These are phyloP conservation scores for Epinephelus awoara DNA, from an alignment of 2,797 vertebrate genomes.

Conservation along the genomic window DNA sequence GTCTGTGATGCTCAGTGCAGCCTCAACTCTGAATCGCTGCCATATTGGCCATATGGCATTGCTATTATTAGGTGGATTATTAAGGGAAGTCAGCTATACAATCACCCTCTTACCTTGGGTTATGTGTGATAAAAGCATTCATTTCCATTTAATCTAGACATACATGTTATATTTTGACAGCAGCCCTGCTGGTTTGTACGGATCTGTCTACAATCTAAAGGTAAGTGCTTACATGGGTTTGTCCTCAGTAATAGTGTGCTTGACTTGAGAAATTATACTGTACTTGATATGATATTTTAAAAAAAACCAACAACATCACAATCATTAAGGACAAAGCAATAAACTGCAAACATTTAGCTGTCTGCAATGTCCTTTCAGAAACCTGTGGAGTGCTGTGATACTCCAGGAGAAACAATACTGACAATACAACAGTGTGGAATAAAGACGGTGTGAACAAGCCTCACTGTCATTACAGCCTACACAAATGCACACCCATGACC, in stretches of 20 bases:
- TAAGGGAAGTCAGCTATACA: constrained; percentile 2
- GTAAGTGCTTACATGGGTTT: constrained; percentile 16
- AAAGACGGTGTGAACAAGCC: constrained; percentile 7
- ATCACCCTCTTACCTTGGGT: constrained; percentile 7
- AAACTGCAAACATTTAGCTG: constrained; percentile 27
- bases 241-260: constrained; percentile 47
- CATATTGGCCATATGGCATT: constrained; percentile 21
- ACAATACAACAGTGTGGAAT: not conserved
- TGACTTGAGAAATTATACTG: constrained; percentile 19
- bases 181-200: constrained; percentile 27
- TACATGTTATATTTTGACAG: constrained; percentile 31
- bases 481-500: constrained; percentile 4
- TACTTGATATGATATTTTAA: constrained; percentile 28
- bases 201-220: constrained; percentile 19
- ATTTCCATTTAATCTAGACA: constrained; percentile 3
- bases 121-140: not conserved
- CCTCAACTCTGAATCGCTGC: constrained; percentile 37
- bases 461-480: not conserved
- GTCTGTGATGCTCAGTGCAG: constrained; percentile 14
- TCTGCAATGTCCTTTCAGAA: constrained; percentile 24
- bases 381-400: not conserved
- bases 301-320: constrained; percentile 6
- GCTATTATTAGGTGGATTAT: constrained; percentile 23
- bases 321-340: constrained; percentile 36
- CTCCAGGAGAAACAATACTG: not conserved